Percentiles rank a stretch among this genome's conserved stretches.
Conservation (phyloP, 2,888 invertebrate species). For the Drosophila robusta region DNA sequence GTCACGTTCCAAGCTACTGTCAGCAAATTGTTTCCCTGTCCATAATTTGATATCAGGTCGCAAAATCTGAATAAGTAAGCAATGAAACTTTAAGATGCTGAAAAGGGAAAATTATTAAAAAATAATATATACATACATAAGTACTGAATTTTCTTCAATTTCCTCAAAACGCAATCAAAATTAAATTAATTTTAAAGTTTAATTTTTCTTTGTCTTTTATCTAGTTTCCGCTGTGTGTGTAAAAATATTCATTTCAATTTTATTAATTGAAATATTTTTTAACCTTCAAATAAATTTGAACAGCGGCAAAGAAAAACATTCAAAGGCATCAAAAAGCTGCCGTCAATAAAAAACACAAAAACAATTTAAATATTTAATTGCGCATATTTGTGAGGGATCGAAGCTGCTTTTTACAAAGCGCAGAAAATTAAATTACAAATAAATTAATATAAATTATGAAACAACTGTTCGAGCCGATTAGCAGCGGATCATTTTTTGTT, state of each 20-base stretch:
- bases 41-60: constrained; percentile 11
- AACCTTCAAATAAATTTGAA: constrained; percentile 39
- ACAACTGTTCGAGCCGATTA: constrained; percentile 15
- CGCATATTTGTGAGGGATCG: constrained; percentile 22
- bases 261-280: constrained; percentile 41
- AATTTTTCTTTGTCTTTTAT: not conserved
- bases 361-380: constrained; percentile 63
- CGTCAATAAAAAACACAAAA: constrained; percentile 22
- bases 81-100: not conserved
- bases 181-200: constrained; percentile 1
- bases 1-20: constrained; percentile 13
- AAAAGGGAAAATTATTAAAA: not conserved
- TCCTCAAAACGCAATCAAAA: not conserved
- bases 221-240: not conserved
- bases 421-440: constrained; percentile 54
- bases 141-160: not conserved
- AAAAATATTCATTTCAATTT: constrained; percentile 16
- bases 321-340: constrained; percentile 44
- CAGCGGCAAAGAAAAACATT: constrained; percentile 35
- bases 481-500: constrained; percentile 22
- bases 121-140: too few species aligned
- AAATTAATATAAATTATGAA: constrained; percentile 59
- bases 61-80: constrained; percentile 1
- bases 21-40: constrained; percentile 9
- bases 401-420: constrained; percentile 35